Base-by-base conservation (phyloP, 2,113 vertebrate species). In the Thamnophis sirtalis region DNA sequence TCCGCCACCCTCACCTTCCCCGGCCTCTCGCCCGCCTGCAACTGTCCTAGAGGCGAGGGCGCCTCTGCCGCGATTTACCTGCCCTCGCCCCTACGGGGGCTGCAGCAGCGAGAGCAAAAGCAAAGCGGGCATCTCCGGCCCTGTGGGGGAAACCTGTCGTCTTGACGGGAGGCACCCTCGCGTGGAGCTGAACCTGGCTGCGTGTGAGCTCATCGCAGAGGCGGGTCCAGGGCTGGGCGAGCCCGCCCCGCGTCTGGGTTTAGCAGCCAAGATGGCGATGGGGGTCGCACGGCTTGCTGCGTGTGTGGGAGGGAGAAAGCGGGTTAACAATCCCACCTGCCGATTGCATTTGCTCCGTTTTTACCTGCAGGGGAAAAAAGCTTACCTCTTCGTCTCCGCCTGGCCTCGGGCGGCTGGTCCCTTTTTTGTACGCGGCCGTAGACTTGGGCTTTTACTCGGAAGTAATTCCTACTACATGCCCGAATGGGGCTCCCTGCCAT, bases 181-280 rank as follows among this genome's bases (percentile, higher is more conserved):
- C 33, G 49, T 33, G 88, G 88, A 48, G 21, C 15, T 28, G 33
- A 33, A 9, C n/a, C n/a, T 2, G 2, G 51, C 55, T 50, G 22
- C 88, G 48, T 73, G 19, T 58, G 87, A 92, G 91, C 56, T 86
- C 92, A 51, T 38, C 63, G 89, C 89, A 87, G 92, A 87, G 92
- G 89, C 92, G 51, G 89, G 54, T 0, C 48, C 26, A 49, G 9
- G 9, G 19, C 38, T 6, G 2, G 10, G 87, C 3, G 13, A 48
- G 51, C 84, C 55, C 89, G 53, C 84, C 92, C 92, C 10, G 90
- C 88, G 89, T 94, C 88, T 84, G 92, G 88, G 28, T 19, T 4
- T 1, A 7, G 0, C 0, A 7, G 0, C 0, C 21, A 49, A 24
- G 1, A 92, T 92, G 91, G 91, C 86, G 91, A 4, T 19, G 60